A percentile compares a stretch with the other conserved stretches of the same genome.
Conservation (phyloP, 2,113 vertebrate species). For the Ceyx cyanopectus region DNA sequence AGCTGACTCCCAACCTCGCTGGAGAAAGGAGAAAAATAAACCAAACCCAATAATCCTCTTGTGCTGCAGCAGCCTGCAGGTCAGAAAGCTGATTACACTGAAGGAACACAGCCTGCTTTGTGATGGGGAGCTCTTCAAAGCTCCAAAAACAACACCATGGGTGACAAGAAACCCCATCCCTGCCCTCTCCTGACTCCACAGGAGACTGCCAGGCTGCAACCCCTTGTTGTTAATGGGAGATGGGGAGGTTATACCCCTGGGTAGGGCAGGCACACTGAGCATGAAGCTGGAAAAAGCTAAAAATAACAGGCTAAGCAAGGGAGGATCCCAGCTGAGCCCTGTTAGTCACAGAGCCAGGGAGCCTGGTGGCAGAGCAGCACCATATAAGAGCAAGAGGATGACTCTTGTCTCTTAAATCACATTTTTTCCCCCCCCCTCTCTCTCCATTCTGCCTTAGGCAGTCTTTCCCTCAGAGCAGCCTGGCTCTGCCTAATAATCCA, state of each 20-base stretch:
- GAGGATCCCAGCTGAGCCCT: slow-evolving; percentile 31
- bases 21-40: background rate
- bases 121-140: background rate
- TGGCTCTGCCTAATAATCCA: background rate
- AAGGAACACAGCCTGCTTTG: background rate
- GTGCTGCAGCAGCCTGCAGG: background rate
- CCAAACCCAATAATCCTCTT: background rate
- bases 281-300: slow-evolving; percentile 23
- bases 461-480: background rate
- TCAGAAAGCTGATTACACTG: background rate
- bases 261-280: background rate
- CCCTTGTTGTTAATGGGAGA: too few species aligned
- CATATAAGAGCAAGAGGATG: slow-evolving; percentile 60
- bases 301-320: slow-evolving; percentile 56
- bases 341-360: slow-evolving; percentile 44
- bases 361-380: slow-evolving; percentile 29
- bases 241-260: background rate
- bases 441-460: background rate
- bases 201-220: background rate
- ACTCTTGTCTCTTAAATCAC: background rate
- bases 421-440: background rate
- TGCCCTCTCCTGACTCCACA: background rate
- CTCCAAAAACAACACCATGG: background rate
- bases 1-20: background rate
- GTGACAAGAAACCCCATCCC: background rate